Evolutionary conservation across 2,888 invertebrate species (phyloP), one percentile per base, ranked within the genome.

Genomic region (Conus canariensis): DNA sequence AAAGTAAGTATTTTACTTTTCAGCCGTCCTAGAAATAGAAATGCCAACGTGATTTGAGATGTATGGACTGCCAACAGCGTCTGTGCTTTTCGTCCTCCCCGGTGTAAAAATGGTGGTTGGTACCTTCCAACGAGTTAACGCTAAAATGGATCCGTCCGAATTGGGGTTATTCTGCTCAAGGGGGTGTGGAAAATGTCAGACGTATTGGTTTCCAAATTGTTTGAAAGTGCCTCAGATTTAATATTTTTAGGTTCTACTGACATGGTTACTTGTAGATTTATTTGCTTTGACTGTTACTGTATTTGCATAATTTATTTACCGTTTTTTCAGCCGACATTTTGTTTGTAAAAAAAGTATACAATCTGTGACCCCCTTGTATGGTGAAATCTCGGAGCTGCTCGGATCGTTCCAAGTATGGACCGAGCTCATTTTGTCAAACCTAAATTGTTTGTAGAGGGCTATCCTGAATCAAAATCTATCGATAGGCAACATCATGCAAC

Each of bases 131-230:
- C 83, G 85, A 90, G 80, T 90, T 90, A 90, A 87, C 83, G 85
- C 88, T 88, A 92, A 91, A 94, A 93, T 94, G 94, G 94, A 93
- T 93, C 93, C 93, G 93, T 93, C 94, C 94, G 90, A 85, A 19
- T 60, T 45, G 45, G 89, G 90, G 86, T 92, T 90, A 91, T 88
- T 92, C 90, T 88, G 60, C 30, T n/a, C 70, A 89, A 90, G 90
- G 92, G 90, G 88, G 91, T 64, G 70, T 83, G 90, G 89, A 82
- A 77, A 83, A 83, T 91, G 12, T 70, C 16, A 87, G 64, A 45
- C 22, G 16, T 30, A 19, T 25, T 10, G 30, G 45, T 83, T n/a
- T 1, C 8, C 8, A 70, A 16, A n/a, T n/a, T 74, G 25, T 74
- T n/a, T 22, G 25, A 74, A 74, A 74, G 8, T 10, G 10, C 74